Evolutionary conservation across 2,888 invertebrate species (phyloP).

Genomic region (Entomobrya proxima): DNA sequence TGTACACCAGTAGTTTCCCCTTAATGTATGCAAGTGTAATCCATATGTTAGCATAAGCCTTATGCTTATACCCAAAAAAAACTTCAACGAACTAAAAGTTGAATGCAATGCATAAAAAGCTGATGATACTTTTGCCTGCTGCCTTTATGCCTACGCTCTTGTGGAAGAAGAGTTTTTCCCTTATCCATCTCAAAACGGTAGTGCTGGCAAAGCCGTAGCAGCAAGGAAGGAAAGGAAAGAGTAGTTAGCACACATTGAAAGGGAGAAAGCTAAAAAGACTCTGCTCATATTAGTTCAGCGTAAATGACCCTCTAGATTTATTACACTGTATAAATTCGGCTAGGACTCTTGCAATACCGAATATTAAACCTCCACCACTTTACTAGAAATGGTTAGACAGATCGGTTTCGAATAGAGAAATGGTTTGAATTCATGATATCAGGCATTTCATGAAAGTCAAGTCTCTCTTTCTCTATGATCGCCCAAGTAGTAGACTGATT

Average conservation of each 20-base stretch:
- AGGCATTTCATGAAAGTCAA: not conserved
- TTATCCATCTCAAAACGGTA: constrained; percentile 4
- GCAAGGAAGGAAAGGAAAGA: not conserved
- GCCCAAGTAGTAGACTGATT: not conserved
- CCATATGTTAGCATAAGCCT: constrained; percentile 42
- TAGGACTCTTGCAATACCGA: constrained; percentile 21
- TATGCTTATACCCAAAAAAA: constrained; percentile 27
- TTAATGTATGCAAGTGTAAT: constrained; percentile 41
- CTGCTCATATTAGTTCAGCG: constrained; percentile 68
- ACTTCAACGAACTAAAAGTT: constrained; percentile 2
- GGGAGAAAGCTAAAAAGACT: constrained; percentile 62
- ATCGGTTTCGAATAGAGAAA: constrained; percentile 57
- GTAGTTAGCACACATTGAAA: constrained; percentile 35
- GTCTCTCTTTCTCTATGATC: constrained; percentile 32
- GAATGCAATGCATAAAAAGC: constrained; percentile 13
- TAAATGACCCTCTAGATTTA: constrained; percentile 72
- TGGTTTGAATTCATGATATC: constrained; percentile 54
- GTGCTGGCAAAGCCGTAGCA: not conserved
- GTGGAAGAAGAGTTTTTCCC: not conserved
- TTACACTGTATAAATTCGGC: constrained; percentile 63
- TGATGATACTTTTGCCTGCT: constrained; percentile 16
- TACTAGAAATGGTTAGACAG: constrained; percentile 47
- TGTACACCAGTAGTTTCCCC: constrained; percentile 2
- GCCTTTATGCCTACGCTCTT: not conserved
- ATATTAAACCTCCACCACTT: constrained; percentile 11